Evolutionary conservation across 2,888 invertebrate species (phyloP).

Genomic region (Drosophila kambysellisi): DNA sequence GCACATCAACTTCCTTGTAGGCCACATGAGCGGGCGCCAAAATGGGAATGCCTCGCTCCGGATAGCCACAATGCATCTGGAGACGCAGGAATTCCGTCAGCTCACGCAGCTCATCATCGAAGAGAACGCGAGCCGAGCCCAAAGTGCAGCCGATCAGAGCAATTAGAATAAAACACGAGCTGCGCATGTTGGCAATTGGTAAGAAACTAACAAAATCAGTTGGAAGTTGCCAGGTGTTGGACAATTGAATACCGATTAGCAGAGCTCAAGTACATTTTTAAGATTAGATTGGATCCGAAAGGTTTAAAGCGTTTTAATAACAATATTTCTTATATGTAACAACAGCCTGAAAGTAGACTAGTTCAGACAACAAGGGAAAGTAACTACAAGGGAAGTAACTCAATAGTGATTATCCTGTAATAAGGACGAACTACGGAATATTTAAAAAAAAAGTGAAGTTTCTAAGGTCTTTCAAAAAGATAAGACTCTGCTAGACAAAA

Average conservation of each 20-base stretch:
- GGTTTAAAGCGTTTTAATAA: constrained; percentile 40
- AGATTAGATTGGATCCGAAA: constrained; percentile 60
- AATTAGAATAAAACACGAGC: constrained; percentile 35
- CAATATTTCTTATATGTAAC: not conserved
- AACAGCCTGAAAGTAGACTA: constrained; percentile 61
- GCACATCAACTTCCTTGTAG: constrained; percentile 50
- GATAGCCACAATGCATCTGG: constrained; percentile 83
- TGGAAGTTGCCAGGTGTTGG: not conserved
- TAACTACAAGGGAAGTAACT: not conserved
- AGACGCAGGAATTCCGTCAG: constrained; percentile 76
- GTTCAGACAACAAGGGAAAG: not conserved
- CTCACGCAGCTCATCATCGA: constrained; percentile 81
- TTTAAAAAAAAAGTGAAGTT: not conserved
- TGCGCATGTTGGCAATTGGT: constrained; percentile 47
- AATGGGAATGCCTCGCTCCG: constrained; percentile 70
- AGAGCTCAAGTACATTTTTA: constrained; percentile 36
- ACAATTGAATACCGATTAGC: constrained; percentile 41
- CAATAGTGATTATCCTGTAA: not conserved
- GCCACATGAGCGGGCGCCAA: constrained; percentile 75
- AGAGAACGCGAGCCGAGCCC: constrained; percentile 44
- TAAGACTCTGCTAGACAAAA: not conserved
- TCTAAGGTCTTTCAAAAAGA: not conserved
- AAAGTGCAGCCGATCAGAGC: constrained; percentile 50
- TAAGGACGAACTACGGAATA: not conserved
- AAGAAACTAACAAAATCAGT: constrained; percentile 27